Conservation (phyloP, 2,113 vertebrate genomes). For the Spea bombifrons region DNA sequence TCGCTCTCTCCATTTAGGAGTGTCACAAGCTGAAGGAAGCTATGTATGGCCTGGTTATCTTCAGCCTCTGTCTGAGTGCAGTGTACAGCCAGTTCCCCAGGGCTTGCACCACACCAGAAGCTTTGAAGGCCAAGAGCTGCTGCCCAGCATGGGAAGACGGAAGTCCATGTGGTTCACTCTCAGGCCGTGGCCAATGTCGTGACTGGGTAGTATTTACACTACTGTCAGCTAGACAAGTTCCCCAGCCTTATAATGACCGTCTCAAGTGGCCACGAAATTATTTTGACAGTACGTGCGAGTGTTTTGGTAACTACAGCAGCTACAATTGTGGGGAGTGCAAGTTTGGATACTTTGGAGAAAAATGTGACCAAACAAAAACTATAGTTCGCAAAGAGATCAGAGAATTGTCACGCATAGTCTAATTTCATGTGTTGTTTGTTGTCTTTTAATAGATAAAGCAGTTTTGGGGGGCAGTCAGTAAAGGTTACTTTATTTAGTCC, state of each 20-base stretch:
- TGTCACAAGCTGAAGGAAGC: no score
- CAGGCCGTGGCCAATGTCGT: constrained; percentile 44
- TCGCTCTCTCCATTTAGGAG: no score
- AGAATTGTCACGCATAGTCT: constrained; percentile 34
- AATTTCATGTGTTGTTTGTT: no score
- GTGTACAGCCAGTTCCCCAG: constrained; percentile 51
- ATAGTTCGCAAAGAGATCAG: constrained; percentile 19
- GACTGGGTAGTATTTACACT: neutral
- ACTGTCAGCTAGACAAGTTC: neutral
- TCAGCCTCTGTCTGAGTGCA: neutral
- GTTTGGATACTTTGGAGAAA: constrained; percentile 38
- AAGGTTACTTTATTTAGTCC: no score
- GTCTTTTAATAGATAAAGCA: no score
- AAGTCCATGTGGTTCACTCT: constrained; percentile 44
- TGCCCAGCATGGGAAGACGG: constrained; percentile 50
- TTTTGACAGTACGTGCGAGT: constrained; percentile 45
- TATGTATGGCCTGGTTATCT: neutral
- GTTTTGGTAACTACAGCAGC: constrained; percentile 47
- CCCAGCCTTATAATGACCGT: constrained; percentile 42
- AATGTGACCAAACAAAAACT: constrained; percentile 11
- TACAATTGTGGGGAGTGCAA: constrained; percentile 52
- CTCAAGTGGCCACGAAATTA: constrained; percentile 48
- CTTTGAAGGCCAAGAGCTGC: constrained; percentile 38
- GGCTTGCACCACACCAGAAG: constrained; percentile 44
- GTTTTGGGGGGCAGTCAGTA: no score